Percentiles rank a stretch among this genome's conserved stretches.
phyloP scores from a whole-genome alignment of 2,113 vertebrate genomes.

The Hemiscyllium ocellatum region DNA sequence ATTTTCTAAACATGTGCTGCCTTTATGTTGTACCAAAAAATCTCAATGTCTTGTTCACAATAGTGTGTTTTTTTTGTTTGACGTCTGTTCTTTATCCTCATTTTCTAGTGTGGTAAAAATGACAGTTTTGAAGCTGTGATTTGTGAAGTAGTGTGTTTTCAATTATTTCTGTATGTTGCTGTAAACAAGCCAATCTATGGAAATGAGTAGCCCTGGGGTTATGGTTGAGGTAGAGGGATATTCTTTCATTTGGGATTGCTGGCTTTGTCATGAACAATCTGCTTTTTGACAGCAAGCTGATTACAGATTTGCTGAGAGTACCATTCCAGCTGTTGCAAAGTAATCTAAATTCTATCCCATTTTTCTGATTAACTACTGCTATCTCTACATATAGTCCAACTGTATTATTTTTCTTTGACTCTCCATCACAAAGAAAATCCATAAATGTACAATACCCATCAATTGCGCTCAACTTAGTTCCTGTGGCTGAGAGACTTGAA shows the following conservation, averaged over 20 bases:
- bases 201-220: slow-evolving; percentile 21
- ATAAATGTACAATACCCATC: not conserved
- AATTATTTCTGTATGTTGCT: not conserved
- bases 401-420: not conserved
- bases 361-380: not conserved
- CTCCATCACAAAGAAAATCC: not conserved
- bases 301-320: not conserved
- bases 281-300: not conserved
- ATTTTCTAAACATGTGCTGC: not conserved
- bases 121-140: not conserved
- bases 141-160: slow-evolving; percentile 27
- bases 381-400: not conserved
- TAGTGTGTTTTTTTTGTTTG: slow-evolving; percentile 1
- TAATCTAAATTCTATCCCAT: not conserved
- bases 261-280: not conserved
- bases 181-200: slow-evolving; percentile 9
- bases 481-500: not conserved
- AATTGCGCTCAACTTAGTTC: not conserved
- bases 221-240: not conserved
- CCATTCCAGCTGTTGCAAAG: slow-evolving; percentile 2
- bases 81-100: slow-evolving; percentile 6
- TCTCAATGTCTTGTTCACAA: not conserved
- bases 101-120: not conserved
- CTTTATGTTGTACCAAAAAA: not conserved
- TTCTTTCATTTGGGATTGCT: not conserved